phyloP scores from a whole-genome alignment of 2,797 vertebrate species.

The Centropyge bicolor region DNA sequence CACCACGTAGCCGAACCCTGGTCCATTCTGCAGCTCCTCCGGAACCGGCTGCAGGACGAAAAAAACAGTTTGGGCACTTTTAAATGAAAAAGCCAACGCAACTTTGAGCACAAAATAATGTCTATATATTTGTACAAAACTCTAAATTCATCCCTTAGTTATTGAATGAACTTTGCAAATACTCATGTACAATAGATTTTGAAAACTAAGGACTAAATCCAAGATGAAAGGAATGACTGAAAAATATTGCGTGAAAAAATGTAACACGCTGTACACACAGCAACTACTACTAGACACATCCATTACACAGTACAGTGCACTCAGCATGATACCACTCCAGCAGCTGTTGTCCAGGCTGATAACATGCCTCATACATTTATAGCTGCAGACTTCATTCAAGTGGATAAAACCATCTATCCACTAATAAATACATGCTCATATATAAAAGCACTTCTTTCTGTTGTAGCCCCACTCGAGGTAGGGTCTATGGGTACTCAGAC shows the following conservation, averaged over 20 bases:
- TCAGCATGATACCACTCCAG: slow-evolving; percentile 46
- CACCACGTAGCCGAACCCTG: slow-evolving; percentile 96
- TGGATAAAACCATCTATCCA: slow-evolving; percentile 34
- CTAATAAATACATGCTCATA: slow-evolving; percentile 39
- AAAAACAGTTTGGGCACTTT: background rate
- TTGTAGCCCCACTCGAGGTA: background rate
- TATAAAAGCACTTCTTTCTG: slow-evolving; percentile 17
- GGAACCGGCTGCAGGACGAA: slow-evolving; percentile 90
- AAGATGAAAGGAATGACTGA: slow-evolving; percentile 10
- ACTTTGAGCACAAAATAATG: background rate
- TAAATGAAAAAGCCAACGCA: background rate
- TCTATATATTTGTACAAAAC: background rate
- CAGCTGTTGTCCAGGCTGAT: slow-evolving; percentile 54
- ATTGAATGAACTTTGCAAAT: background rate
- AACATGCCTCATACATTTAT: slow-evolving; percentile 60
- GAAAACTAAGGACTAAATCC: background rate
- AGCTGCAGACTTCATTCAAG: slow-evolving; percentile 47
- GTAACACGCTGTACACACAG: slow-evolving; percentile 32
- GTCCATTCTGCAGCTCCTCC: slow-evolving; percentile 95
- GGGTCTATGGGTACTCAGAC: background rate
- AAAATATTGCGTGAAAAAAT: slow-evolving; percentile 8
- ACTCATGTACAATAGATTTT: background rate
- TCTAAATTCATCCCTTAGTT: background rate
- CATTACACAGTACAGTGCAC: slow-evolving; percentile 52
- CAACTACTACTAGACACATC: slow-evolving; percentile 36